Conservation (phyloP, 2,888 invertebrate species). For the Orgyia antiqua region DNA sequence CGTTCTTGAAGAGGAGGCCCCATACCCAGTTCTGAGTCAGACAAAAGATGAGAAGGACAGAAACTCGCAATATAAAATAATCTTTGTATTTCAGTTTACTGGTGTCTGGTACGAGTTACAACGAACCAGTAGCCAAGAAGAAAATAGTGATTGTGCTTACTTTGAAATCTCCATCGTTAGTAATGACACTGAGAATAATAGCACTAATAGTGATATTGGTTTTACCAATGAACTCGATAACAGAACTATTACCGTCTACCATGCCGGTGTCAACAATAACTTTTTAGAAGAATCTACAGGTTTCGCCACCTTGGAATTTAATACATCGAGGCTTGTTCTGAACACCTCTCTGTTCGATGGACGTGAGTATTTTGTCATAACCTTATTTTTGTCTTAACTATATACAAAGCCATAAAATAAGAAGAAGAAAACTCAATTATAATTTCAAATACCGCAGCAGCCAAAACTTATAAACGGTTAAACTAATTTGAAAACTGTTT, state of each 20-base stretch:
- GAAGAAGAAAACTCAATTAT: too few species aligned
- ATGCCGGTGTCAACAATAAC: conserved; percentile 38
- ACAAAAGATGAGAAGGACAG: background rate
- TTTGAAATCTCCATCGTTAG: conserved; percentile 22
- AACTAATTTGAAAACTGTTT: too few species aligned
- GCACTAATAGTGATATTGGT: background rate
- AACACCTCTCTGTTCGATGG: conserved; percentile 18
- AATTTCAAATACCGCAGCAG: too few species aligned
- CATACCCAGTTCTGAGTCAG: too few species aligned
- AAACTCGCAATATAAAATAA: background rate
- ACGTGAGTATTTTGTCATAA: conserved; percentile 42
- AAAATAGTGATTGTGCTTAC: conserved; percentile 43
- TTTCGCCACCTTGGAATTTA: conserved; percentile 18
- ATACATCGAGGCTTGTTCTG: conserved; percentile 34
- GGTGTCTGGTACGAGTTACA: conserved; percentile 50
- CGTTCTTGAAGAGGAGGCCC: too few species aligned
- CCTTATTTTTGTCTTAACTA: too few species aligned
- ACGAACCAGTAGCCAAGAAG: conserved; percentile 27
- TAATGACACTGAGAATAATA: background rate
- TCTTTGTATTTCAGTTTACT: conserved; percentile 35
- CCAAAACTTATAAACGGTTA: too few species aligned
- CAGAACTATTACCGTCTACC: conserved; percentile 17
- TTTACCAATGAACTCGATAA: too few species aligned
- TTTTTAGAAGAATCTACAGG: conserved; percentile 38
- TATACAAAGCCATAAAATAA: too few species aligned